These are phyloP conservation scores for Oxyruncus cristatus DNA, from an alignment of 2,113 vertebrate genomes.

Conservation along the genomic window DNA sequence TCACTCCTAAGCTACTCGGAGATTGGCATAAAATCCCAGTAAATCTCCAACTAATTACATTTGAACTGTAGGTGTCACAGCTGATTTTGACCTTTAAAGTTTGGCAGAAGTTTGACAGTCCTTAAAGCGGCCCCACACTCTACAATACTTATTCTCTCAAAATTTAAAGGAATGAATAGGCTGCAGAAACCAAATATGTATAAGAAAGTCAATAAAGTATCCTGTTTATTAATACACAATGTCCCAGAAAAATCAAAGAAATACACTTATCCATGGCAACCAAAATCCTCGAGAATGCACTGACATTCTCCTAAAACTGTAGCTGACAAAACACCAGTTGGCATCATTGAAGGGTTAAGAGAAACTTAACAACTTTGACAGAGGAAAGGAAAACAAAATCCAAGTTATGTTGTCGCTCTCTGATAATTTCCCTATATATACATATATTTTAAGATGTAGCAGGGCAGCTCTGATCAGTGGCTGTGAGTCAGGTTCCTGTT, in stretches of 20 bases:
- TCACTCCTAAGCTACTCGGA: slow-evolving; percentile 69
- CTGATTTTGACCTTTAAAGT: slow-evolving; percentile 75
- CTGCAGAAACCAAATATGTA: not conserved
- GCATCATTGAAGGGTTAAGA: slow-evolving; percentile 29
- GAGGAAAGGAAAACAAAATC: slow-evolving; percentile 40
- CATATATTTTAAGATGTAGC: not conserved
- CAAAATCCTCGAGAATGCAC: not conserved
- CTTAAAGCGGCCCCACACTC: slow-evolving; percentile 14
- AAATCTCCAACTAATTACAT: slow-evolving; percentile 79
- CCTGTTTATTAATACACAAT: slow-evolving; percentile 16
- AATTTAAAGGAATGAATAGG: not conserved
- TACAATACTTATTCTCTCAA: not conserved
- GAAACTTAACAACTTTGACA: slow-evolving; percentile 22
- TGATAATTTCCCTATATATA: not conserved
- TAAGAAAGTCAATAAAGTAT: not conserved
- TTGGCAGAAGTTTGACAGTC: slow-evolving; percentile 66
- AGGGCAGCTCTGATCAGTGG: not conserved
- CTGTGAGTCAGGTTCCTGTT: not conserved
- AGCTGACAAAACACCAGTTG: slow-evolving; percentile 55
- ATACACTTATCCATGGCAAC: slow-evolving; percentile 38
- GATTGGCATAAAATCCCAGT: slow-evolving; percentile 71
- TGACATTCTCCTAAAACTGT: slow-evolving; percentile 23
- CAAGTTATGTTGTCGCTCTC: not conserved
- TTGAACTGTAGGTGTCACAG: slow-evolving; percentile 73
- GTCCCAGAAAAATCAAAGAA: slow-evolving; percentile 22